Conservation (phyloP, 2,888 invertebrate genomes). For the Harpalus rufipes region DNA sequence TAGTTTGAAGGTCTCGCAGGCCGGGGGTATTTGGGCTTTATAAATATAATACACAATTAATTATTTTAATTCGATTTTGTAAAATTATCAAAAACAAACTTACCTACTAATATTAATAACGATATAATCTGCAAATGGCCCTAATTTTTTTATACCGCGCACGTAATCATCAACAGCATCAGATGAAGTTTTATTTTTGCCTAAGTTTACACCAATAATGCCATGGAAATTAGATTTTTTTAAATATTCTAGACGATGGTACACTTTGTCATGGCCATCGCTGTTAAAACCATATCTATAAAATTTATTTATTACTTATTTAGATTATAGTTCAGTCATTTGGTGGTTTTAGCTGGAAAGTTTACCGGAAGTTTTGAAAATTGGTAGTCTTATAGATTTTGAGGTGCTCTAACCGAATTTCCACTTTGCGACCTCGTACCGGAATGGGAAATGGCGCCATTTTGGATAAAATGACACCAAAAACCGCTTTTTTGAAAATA, state of each 20-base stretch:
- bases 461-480: too few relatives aligned
- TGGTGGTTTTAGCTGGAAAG: too few relatives aligned
- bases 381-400: too few relatives aligned
- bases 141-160: conserved; percentile 91
- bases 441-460: too few relatives aligned
- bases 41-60: background rate
- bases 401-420: too few relatives aligned
- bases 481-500: too few relatives aligned
- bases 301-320: conserved; percentile 5
- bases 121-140: conserved; percentile 93
- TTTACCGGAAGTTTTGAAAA: too few relatives aligned
- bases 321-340: background rate
- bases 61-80: background rate
- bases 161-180: conserved; percentile 90
- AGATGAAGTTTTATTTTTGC: conserved; percentile 93
- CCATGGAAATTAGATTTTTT: conserved; percentile 80
- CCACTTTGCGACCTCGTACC: too few relatives aligned
- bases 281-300: conserved; percentile 95
- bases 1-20: conserved; percentile 89
- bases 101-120: conserved; percentile 96
- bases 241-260: conserved; percentile 82
- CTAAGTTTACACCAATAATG: conserved; percentile 95
- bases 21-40: conserved; percentile 96
- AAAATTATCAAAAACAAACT: conserved; percentile 5
- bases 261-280: conserved; percentile 90